Evolutionary conservation across 2,888 invertebrate species (phyloP).

Genomic region (Fissipunctia ypsillon): DNA sequence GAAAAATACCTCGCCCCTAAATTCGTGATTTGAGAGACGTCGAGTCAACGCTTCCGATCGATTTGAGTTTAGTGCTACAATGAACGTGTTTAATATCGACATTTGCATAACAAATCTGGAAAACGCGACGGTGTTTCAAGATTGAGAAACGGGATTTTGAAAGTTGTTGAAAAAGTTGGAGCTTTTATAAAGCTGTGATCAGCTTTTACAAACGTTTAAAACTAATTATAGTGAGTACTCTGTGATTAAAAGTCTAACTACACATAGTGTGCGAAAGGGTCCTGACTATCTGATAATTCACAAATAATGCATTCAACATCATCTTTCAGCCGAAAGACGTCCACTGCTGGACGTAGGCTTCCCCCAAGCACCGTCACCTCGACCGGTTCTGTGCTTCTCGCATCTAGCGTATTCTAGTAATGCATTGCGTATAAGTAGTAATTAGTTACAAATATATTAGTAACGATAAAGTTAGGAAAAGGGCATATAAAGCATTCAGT

Average conservation of each 20-base stretch:
- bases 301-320: neutral
- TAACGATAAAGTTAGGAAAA: too few species aligned
- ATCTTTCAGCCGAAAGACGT: too few species aligned
- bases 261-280: too few species aligned
- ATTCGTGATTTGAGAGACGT: conserved; percentile 79
- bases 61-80: conserved; percentile 87
- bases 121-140: conserved; percentile 72
- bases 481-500: too few species aligned
- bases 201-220: neutral
- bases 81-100: conserved; percentile 85
- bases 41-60: conserved; percentile 85
- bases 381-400: too few species aligned
- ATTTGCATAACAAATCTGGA: conserved; percentile 84
- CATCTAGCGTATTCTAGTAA: too few species aligned
- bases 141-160: conserved; percentile 20
- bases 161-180: neutral
- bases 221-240: too few species aligned
- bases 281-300: neutral
- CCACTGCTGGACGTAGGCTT: too few species aligned
- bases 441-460: too few species aligned
- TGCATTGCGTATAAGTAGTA: too few species aligned
- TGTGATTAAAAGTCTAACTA: too few species aligned
- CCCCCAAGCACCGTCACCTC: too few species aligned
- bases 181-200: neutral
- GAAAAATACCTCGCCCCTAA: conserved; percentile 86